These are phyloP conservation scores for Epinotia demarniana DNA, from an alignment of 2,888 invertebrate species.

Conservation along the genomic window DNA sequence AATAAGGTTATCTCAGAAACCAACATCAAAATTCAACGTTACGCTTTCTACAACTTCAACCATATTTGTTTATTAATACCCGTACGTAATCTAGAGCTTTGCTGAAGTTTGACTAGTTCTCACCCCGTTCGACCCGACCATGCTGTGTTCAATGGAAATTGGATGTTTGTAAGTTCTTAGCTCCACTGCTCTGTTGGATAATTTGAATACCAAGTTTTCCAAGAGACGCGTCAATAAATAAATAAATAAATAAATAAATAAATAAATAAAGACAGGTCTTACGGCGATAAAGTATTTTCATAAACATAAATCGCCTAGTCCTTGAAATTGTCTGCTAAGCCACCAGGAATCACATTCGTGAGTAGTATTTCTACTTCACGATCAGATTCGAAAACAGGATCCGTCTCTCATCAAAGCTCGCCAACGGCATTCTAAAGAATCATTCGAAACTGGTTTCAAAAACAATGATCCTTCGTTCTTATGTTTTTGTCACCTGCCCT, in stretches of 20 bases:
- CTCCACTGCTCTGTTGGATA: background rate
- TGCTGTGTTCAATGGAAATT: conserved; percentile 19
- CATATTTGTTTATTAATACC: conserved; percentile 13
- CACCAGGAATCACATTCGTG: background rate
- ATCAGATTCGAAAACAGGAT: conserved; percentile 40
- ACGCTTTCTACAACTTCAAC: background rate
- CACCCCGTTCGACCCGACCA: background rate
- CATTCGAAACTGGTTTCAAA: conserved; percentile 44
- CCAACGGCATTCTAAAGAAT: conserved; percentile 45
- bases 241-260: too few relatives aligned
- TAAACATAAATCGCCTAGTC: background rate
- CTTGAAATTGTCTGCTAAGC: background rate
- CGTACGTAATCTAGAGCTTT: conserved; percentile 23
- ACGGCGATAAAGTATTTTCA: background rate
- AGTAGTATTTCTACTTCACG: conserved; percentile 30
- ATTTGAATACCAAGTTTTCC: too few relatives aligned
- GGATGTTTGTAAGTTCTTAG: background rate
- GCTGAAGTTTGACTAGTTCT: conserved; percentile 25
- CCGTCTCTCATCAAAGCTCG: conserved; percentile 42
- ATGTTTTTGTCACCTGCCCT: conserved; percentile 44
- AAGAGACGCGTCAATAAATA: too few relatives aligned
- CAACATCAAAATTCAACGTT: background rate
- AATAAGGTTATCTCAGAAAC: background rate
- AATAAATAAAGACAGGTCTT: background rate
- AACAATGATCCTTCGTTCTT: conserved; percentile 43